Percentiles rank a stretch among this genome's conserved stretches.
These are phyloP conservation scores for Drusus annulatus DNA, from an alignment of 1,140 invertebrate genomes.

Conservation along the genomic window DNA sequence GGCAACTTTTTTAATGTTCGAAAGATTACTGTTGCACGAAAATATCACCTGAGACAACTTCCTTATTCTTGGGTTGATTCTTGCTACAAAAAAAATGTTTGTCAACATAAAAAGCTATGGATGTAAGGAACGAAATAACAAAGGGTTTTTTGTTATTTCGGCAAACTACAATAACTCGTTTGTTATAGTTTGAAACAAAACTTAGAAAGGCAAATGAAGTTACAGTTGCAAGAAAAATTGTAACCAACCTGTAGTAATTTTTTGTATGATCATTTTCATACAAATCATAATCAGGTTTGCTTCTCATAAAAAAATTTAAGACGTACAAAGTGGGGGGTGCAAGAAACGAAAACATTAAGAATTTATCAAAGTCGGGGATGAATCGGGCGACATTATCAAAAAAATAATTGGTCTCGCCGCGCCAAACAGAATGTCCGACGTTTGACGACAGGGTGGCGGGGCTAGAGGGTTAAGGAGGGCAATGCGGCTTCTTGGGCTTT, in stretches of 20 bases:
- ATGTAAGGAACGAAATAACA: no score
- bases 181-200: no score
- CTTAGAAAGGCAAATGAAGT: no score
- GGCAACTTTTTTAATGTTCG: no score
- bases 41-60: no score
- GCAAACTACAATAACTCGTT: no score
- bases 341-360: neutral
- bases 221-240: neutral
- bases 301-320: neutral
- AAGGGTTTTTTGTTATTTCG: no score
- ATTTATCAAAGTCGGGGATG: neutral
- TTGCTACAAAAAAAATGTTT: no score
- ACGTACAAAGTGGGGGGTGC: neutral
- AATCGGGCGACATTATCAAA: neutral
- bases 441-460: conserved; percentile 37
- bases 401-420: neutral
- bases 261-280: neutral
- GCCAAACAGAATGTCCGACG: conserved; percentile 25
- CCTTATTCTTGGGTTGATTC: no score
- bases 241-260: neutral
- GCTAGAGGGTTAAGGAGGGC: conserved; percentile 65
- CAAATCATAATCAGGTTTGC: neutral
- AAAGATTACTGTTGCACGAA: no score
- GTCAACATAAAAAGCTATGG: no score
- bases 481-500: conserved; percentile 81